A percentile compares a stretch with the other conserved stretches of the same genome.
phyloP scores from a whole-genome alignment of 1,140 invertebrate species.

The Drosophila ironensis region DNA sequence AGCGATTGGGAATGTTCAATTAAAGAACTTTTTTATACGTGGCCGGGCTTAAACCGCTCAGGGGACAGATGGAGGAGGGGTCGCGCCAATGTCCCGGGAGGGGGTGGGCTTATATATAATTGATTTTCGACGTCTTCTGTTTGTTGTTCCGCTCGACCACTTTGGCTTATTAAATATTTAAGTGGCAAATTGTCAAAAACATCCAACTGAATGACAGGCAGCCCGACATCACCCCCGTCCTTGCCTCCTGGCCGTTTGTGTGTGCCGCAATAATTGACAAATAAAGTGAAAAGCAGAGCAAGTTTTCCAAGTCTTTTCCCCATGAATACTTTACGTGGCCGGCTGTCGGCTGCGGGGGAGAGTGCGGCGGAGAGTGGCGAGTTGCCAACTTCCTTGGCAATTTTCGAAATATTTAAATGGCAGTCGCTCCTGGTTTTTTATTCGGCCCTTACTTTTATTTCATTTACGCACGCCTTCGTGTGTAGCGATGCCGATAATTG shows the following conservation, averaged over 20 bases:
- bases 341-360: slow-evolving; percentile 6
- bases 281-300: slow-evolving; percentile 39
- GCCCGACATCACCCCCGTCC: background rate
- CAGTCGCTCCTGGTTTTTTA: slow-evolving; percentile 19
- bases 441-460: slow-evolving; percentile 31
- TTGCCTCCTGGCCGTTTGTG: slow-evolving; percentile 14
- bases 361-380: background rate
- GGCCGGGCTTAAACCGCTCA: background rate
- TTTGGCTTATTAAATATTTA: slow-evolving; percentile 80
- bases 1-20: slow-evolving; percentile 59
- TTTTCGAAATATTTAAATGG: slow-evolving; percentile 70
- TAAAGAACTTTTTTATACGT: slow-evolving; percentile 50
- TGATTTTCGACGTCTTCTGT: slow-evolving; percentile 63
- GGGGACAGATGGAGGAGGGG: slow-evolving; percentile 3
- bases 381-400: slow-evolving; percentile 38
- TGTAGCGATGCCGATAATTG: slow-evolving; percentile 74
- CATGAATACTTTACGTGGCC: slow-evolving; percentile 66
- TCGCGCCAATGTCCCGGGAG: no score
- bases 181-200: slow-evolving; percentile 61
- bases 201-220: slow-evolving; percentile 49
- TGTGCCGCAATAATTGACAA: slow-evolving; percentile 59
- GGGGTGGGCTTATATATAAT: no score
- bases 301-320: slow-evolving; percentile 39
- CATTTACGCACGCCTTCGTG: slow-evolving; percentile 74
- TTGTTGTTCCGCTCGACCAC: slow-evolving; percentile 54